Evolutionary conservation across 2,888 invertebrate genomes (phyloP).

Genomic region (Ecliptopera silaceata): DNA sequence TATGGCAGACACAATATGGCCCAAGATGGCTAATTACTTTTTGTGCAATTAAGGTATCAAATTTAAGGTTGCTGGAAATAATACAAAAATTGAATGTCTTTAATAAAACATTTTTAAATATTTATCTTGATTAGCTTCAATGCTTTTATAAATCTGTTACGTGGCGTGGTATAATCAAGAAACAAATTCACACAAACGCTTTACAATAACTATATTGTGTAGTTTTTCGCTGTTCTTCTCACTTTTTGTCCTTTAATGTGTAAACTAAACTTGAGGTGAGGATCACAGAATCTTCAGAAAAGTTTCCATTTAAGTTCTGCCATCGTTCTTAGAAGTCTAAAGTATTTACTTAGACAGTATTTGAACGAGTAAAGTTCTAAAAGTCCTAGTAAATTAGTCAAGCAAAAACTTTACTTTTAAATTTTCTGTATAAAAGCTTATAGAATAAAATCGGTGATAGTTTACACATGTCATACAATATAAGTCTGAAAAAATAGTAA

Average conservation of each 20-base stretch:
- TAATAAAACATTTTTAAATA: too few relatives aligned
- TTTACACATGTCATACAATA: neutral
- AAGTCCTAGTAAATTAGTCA: slow-evolving; percentile 14
- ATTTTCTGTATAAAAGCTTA: neutral
- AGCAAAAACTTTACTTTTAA: neutral
- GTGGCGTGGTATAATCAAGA: too few relatives aligned
- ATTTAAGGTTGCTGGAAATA: too few relatives aligned
- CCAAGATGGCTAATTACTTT: too few relatives aligned
- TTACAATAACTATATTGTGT: neutral
- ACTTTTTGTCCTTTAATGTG: neutral
- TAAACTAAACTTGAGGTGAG: neutral
- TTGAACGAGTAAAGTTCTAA: slow-evolving; percentile 20
- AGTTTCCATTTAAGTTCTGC: slow-evolving; percentile 11
- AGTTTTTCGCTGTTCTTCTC: neutral
- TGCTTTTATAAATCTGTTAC: too few relatives aligned
- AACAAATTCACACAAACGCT: neutral
- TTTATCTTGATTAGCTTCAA: too few relatives aligned
- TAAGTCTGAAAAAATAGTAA: neutral
- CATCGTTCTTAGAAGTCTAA: slow-evolving; percentile 3
- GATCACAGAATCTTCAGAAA: slow-evolving; percentile 5
- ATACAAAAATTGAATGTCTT: too few relatives aligned
- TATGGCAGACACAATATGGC: too few relatives aligned
- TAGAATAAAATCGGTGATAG: neutral
- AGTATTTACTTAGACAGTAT: slow-evolving; percentile 22
- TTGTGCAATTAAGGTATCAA: too few relatives aligned